These are phyloP conservation scores for Porites divaricata DNA, from an alignment of 92 coral and sea anemone species.

Conservation along the genomic window DNA sequence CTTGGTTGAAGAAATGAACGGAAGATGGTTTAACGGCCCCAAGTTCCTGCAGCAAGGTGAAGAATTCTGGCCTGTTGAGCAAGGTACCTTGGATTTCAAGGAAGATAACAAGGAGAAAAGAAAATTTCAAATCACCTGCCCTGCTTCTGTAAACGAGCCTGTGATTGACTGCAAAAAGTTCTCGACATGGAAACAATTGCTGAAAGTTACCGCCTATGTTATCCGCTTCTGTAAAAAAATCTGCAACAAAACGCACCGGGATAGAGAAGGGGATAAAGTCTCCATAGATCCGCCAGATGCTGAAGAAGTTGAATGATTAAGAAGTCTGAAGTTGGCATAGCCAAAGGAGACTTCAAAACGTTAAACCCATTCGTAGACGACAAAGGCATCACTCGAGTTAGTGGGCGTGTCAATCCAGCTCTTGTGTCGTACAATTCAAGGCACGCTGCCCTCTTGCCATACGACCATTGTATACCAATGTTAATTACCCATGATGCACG, in stretches of 20 bases:
- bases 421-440: background rate
- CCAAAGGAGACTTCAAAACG: background rate
- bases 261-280: background rate
- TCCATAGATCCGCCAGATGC: background rate
- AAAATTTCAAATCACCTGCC: background rate
- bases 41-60: background rate
- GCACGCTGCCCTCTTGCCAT: conserved; percentile 34
- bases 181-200: background rate
- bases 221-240: background rate
- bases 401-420: background rate
- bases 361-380: background rate
- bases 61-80: background rate
- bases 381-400: background rate
- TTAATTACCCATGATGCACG: conserved; percentile 43
- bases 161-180: background rate
- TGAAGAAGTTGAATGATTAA: background rate
- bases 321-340: background rate
- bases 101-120: background rate
- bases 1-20: conserved; percentile 35
- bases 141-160: background rate
- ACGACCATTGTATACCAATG: conserved; percentile 22
- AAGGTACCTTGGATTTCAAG: background rate
- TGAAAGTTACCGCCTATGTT: background rate
- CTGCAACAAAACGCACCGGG: background rate
- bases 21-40: conserved; percentile 12